A percentile compares a stretch with the other conserved stretches of the same genome.
phyloP scores from a whole-genome alignment of 2,888 invertebrate species.

The Ormyrus nitidulus region DNA sequence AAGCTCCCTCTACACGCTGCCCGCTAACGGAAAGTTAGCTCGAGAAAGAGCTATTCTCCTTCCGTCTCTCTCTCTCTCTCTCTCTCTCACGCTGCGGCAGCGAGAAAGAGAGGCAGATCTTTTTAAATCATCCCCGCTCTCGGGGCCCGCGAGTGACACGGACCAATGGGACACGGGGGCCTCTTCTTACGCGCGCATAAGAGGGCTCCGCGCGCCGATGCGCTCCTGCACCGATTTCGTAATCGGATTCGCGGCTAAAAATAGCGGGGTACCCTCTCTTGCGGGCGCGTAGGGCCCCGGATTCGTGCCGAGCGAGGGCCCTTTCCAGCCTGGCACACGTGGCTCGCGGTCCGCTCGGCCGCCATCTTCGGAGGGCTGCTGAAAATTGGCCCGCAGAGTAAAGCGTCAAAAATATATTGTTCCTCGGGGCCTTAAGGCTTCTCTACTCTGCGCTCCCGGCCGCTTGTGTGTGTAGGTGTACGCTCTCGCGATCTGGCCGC shows the following conservation, averaged over 20 bases:
- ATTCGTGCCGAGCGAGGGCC: conserved; percentile 12
- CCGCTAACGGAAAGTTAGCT: background rate
- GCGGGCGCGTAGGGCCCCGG: conserved; percentile 3
- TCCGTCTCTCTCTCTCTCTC: background rate
- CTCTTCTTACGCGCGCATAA: background rate
- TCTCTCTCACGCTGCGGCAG: background rate
- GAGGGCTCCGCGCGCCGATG: background rate
- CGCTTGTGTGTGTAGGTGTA: background rate
- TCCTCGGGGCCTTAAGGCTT: conserved; percentile 10
- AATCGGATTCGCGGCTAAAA: conserved; percentile 43
- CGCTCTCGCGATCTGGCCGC: conserved; percentile 8
- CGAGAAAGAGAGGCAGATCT: background rate
- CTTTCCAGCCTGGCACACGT: conserved; percentile 23
- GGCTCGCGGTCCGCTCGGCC: background rate
- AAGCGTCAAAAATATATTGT: background rate
- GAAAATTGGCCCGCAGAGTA: too few species aligned
- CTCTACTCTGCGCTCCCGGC: too few species aligned
- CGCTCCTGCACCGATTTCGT: conserved; percentile 32
- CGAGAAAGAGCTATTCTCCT: background rate
- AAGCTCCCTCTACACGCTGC: too few species aligned
- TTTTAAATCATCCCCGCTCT: conserved; percentile 32
- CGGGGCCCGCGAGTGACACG: conserved; percentile 13
- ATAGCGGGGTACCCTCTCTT: conserved; percentile 17
- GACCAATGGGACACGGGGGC: conserved; percentile 12
- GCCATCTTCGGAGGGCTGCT: too few species aligned